Conservation (phyloP, 1,140 invertebrate species). For the Geopemphigus sp. region DNA sequence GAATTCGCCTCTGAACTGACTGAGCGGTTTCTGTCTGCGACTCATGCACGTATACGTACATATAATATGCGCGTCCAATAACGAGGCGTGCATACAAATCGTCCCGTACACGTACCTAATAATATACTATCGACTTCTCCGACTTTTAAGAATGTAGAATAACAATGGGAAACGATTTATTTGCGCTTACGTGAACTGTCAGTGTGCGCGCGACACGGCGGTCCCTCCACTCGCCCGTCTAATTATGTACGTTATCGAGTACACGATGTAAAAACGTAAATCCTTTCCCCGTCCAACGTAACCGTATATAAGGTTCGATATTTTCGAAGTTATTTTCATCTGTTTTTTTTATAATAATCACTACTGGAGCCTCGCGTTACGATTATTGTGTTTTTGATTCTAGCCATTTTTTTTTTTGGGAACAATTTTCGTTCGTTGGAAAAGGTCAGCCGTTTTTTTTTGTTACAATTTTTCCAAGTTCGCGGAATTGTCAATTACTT, state of each 20-base stretch:
- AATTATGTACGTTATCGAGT: not conserved
- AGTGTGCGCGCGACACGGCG: not conserved
- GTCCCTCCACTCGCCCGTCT: not conserved
- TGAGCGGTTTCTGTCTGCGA: not conserved
- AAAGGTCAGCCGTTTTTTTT: too few relatives aligned
- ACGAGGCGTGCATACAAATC: slow-evolving; percentile 1
- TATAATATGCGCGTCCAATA: not conserved
- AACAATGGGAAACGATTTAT: slow-evolving; percentile 18
- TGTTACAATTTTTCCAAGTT: too few relatives aligned
- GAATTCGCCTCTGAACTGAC: not conserved
- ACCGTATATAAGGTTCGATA: too few relatives aligned
- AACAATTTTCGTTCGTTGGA: too few relatives aligned
- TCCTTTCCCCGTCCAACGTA: too few relatives aligned
- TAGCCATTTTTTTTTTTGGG: too few relatives aligned
- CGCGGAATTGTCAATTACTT: too few relatives aligned
- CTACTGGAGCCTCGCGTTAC: too few relatives aligned
- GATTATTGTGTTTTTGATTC: too few relatives aligned
- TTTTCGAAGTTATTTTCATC: too few relatives aligned
- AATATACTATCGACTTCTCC: not conserved
- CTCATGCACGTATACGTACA: not conserved
- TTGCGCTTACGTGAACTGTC: slow-evolving; percentile 10
- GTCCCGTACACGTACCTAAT: not conserved
- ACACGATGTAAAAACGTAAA: too few relatives aligned
- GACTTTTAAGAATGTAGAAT: not conserved
- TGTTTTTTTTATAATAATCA: too few relatives aligned